Evolutionary conservation across 2,888 invertebrate species (phyloP), one percentile per base, ranked within the genome.

Genomic region (Megalurothrips usitatus): DNA sequence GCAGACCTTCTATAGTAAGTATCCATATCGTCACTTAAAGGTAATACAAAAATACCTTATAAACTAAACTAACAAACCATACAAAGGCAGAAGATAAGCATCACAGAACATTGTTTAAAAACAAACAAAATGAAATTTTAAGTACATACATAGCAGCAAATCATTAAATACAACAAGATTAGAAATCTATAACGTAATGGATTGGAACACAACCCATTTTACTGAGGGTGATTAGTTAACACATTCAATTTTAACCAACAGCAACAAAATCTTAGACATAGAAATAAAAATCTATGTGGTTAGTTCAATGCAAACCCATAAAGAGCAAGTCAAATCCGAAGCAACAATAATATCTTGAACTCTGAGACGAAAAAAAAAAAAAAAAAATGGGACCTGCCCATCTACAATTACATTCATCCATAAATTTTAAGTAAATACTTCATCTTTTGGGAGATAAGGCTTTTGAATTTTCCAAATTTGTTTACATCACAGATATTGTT

Each of bases 301-400:
- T 17, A 58, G 6, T 58, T 58, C 58, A 58, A n/a, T 1, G 14
- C 58, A 58, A 58, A 58, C 19, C 2, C 52, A 52, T 6, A 19
- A 19, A 58, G 17, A 14, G 19, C 52, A 17, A 6, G 52, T 2
- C 52, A 52, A 9, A 14, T 58, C 0, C 17, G 14, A 58, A 14
- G 17, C 52, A 14, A 17, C 11, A 52, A 52, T 14, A 1, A 11
- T 52, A 14, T 17, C 52, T 52, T 52, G 17, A 52, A 11, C 52
- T 17, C 17, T 14, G 52, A 52, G 6, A 52, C 11, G 52, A 14
- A 52, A 52, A 1, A 52, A 17, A 1, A 58, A 19, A 14, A 58
- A 58, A 14, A 58, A 26, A 75, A 11, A 75, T 75, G 68, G 68
- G 68, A 75, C 68, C 68, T 75, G 68, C 68, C 68, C 68, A 75